Evolutionary conservation across 2,113 vertebrate species (phyloP), one percentile per base, ranked within the genome.

Genomic region (Dryoscopus gambensis): DNA sequence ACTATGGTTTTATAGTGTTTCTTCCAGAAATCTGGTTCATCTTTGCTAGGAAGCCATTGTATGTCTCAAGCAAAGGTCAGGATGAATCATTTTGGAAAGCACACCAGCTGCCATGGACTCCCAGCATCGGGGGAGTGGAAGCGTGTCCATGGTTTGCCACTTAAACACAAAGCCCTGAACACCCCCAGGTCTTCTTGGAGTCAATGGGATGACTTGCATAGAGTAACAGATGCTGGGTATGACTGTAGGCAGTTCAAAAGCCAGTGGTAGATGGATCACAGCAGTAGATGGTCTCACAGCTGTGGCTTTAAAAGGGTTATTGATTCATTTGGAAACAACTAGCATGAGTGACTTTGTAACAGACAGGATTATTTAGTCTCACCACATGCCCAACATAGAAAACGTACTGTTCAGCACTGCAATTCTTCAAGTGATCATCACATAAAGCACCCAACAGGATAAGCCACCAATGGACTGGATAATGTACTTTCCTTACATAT

Each of bases 281-380:
- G 78, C 31, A 25, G 55, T 76, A 42, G 71, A 84, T 77, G 15
- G 68, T 63, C 90, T 73, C 4, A 2, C 90, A 96, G 87, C 95
- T 94, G 91, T 52, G 52, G 75, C 71, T 91, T 92, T 90, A 70
- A 91, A 93, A 85, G 87, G 64, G 42, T 86, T 89, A 92, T 94
- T 93, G 94, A 90, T 87, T 91, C 94, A 95, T 95, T 89, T 69
- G 93, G 82, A 93, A 96, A 96, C 87, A 91, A 77, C 87, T 86
- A 89, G 87, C 82, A 80, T 23, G 78, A 90, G 63, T 65, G 78
- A 90, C 82, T 84, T 79, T 59, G 75, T 80, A 95, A 59, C 59
- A 87, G 79, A 62, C 46, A 77, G 85, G 79, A 90, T 90, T 91
- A 80, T 82, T 93, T 63, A 56, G 59, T 74, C 79, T 87, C 75